Base-by-base conservation (phyloP, 2,888 invertebrate genomes). In the Myopa testacea region DNA sequence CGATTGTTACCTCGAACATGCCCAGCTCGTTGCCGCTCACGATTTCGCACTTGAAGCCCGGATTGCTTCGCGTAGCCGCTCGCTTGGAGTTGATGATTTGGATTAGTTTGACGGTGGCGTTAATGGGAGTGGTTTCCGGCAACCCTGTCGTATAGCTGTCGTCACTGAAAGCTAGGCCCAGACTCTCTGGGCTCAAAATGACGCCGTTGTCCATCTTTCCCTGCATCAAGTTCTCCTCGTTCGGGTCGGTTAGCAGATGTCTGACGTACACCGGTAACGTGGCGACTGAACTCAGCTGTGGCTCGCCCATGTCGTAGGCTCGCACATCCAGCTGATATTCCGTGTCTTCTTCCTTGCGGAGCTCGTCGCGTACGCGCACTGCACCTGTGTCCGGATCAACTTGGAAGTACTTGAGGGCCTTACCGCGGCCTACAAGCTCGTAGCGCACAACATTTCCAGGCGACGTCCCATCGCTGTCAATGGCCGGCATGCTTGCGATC, bases 281-380 rank as follows among this genome's bases (percentile, higher is more conserved):
- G 10, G 94, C 93, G 0, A 95, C 94, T 0, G 96, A 95, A 0
- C 95, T 95, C 83, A 96, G 90, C 83, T 95, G 94, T 0, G 95
- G 97, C 65, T 95, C 95, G 0, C 95, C 97, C 86, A 95, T 92
- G 85, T 97, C 97, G 84, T 94, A 95, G 0, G 96, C 96, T 84
- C 94, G 92, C 0, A 97, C 93, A 84, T 96, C 95, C 80, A 96
- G 95, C 88, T 95, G 95, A 88, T 96, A 96, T 90, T 97, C 96
- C 62, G 94, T 95, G 85, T 95, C 95, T 12, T 94, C 93, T 88
- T 96, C 96, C 87, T 96, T 96, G 77, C 94, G 92, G 74, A 97
- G 87, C 86, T 96, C 96, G 85, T 96, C 96, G 45, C 95, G 92
- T 0, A 97, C 94, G 75, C 94, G 91, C 26, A 98, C 90, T 0